Base-by-base conservation (phyloP, 2,113 vertebrate genomes). In the Ailuropoda melanoleuca region DNA sequence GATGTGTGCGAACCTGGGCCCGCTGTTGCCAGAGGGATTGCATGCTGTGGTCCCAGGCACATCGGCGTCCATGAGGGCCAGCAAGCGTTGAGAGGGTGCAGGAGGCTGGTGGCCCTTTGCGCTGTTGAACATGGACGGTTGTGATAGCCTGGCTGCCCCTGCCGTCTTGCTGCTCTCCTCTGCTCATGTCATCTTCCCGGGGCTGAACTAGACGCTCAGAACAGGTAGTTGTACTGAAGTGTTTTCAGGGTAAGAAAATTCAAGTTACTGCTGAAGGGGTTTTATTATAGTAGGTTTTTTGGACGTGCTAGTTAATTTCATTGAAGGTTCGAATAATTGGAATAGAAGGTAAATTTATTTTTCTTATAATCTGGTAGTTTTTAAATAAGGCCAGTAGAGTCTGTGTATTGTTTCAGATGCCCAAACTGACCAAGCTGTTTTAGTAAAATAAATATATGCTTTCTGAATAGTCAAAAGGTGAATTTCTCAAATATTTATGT, bases 371-470 rank as follows among this genome's bases (percentile, higher is more conserved):
- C 10, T 93, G 88, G 77, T 96, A 80, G 85, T 97, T 98, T 93
- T 96, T n/a, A 90, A 70, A 90, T 95, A 97, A 80, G 97, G 89
- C 97, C 95, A 92, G 93, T 48, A 46, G 66, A n/a, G 10, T 1
- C 70, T 94, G 53, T 96, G 53, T 80, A 31, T 50, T 88, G 83
- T 90, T 80, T 56, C 48, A 43, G 29, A 37, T 96, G 92, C 93
- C 95, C 91, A 80, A 46, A 96, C 92, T 97, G 88, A 90, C 95
- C 95, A 89, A 48, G 37, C 53, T 94, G 95, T 48, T 86, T 97
- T 90, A 85, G 11, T 72, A 95, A 98, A 98, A 97, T 90, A 98
- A 98, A 97, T 84, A 55, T 29, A 60, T 5, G 9, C 66, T 43
- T 68, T 93, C 4, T 7, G 92, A 93, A 88, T 72, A 94, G 74